Evolutionary conservation across 2,888 invertebrate genomes (phyloP).

Genomic region (Pyrgus malvae): DNA sequence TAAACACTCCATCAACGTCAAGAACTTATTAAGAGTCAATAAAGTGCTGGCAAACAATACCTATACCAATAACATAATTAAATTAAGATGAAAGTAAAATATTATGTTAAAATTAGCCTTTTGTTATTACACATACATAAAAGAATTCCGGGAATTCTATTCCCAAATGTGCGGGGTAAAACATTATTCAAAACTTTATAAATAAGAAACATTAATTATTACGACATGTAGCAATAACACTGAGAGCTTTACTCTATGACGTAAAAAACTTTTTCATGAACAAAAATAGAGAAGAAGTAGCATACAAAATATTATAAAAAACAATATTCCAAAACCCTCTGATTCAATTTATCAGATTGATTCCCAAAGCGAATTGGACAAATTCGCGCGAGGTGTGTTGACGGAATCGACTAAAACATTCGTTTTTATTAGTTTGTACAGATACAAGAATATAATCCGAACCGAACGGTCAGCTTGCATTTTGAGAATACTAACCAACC

Average conservation of each 20-base stretch:
- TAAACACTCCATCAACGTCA: too few species aligned
- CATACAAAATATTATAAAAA: slow-evolving; percentile 24
- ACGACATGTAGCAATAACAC: not conserved
- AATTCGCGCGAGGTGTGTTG: slow-evolving; percentile 15
- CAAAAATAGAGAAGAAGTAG: not conserved
- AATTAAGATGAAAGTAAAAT: too few species aligned
- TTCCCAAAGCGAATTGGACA: slow-evolving; percentile 31
- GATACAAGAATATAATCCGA: slow-evolving; percentile 19
- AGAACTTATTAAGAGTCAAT: too few species aligned
- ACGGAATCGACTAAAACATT: slow-evolving; percentile 4
- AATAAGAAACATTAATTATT: not conserved
- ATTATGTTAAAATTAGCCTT: too few species aligned
- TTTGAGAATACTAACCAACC: too few species aligned
- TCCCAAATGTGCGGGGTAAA: not conserved
- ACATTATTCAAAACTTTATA: not conserved
- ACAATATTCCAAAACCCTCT: slow-evolving; percentile 32
- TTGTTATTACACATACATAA: too few species aligned
- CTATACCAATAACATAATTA: too few species aligned
- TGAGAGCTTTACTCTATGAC: not conserved
- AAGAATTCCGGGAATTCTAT: too few species aligned
- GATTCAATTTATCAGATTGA: slow-evolving; percentile 41
- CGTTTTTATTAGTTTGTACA: slow-evolving; percentile 8
- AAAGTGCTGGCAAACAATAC: too few species aligned
- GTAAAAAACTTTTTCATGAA: not conserved
- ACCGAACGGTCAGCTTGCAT: not conserved